Evolutionary conservation across 2,888 invertebrate species (phyloP).

Genomic region (Brachypterus glaber): DNA sequence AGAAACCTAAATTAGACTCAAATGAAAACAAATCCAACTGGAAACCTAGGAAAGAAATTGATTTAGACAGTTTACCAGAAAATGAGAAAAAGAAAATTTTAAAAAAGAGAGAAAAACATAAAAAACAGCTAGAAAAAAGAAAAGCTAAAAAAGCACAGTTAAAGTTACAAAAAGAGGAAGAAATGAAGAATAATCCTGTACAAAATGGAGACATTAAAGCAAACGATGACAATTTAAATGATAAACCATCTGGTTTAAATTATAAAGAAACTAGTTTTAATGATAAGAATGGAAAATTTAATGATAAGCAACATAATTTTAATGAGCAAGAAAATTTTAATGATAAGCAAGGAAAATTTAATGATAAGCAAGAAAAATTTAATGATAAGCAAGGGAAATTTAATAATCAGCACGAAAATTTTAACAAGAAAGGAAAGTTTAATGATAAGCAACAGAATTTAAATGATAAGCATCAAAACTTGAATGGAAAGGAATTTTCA

Average conservation of each 20-base stretch:
- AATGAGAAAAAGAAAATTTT: conserved; percentile 26
- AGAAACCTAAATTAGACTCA: conserved; percentile 7
- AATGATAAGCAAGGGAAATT: no score
- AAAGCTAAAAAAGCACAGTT: conserved; percentile 20
- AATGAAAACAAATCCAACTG: conserved; percentile 11
- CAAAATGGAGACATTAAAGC: conserved; percentile 25
- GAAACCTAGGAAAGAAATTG: conserved; percentile 9
- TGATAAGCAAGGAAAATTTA: conserved; percentile 7
- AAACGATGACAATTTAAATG: conserved; percentile 33
- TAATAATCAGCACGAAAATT: no score
- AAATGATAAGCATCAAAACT: conserved; percentile 16
- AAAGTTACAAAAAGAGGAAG: conserved; percentile 16
- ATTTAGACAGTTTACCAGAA: conserved; percentile 18
- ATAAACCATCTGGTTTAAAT: no score
- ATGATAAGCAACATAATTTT: no score
- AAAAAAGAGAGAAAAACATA: conserved; percentile 27
- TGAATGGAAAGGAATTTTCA: conserved; percentile 1
- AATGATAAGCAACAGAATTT: no score
- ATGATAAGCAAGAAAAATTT: conserved; percentile 12
- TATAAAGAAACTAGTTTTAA: no score
- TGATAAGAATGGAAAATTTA: no score
- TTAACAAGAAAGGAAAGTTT: no score
- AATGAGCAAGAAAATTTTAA: no score
- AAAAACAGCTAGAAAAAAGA: conserved; percentile 26
- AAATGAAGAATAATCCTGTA: conserved; percentile 9